Evolutionary conservation across 2,113 vertebrate species (phyloP).

Genomic region (Nannobrachium achirus): DNA sequence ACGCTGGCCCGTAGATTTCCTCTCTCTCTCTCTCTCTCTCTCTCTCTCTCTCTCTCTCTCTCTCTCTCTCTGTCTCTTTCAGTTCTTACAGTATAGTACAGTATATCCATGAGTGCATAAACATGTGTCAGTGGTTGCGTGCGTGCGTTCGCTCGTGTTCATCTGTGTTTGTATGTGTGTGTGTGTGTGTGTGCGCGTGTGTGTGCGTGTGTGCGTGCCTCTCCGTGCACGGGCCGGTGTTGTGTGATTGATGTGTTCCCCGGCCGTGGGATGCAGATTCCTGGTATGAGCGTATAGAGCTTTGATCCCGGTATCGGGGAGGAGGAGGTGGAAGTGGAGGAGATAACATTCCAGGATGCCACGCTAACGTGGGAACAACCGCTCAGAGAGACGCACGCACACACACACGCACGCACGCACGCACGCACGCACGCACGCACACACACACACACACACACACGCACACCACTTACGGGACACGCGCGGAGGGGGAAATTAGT

Average conservation of each 20-base stretch:
- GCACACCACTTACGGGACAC: not conserved
- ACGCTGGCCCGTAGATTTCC: too few relatives aligned
- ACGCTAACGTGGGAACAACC: slow-evolving; percentile 53
- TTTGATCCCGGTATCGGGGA: slow-evolving; percentile 71
- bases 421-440: not conserved
- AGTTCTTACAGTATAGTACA: too few relatives aligned
- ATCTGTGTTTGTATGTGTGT: slow-evolving; percentile 2
- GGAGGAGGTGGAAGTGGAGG: slow-evolving; percentile 67
- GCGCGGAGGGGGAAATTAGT: too few relatives aligned
- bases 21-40: slow-evolving; percentile 28
- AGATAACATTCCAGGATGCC: slow-evolving; percentile 76
- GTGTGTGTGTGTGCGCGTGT: not conserved
- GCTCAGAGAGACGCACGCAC: slow-evolving; percentile 49
- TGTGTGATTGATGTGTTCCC: slow-evolving; percentile 73
- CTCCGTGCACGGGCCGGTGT: slow-evolving; percentile 43
- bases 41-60: slow-evolving; percentile 5
- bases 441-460: too few relatives aligned
- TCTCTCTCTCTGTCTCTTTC: not conserved
- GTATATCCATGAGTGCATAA: too few relatives aligned
- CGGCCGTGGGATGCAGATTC: slow-evolving; percentile 69
- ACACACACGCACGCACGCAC: too few relatives aligned
- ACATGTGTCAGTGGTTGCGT: too few relatives aligned
- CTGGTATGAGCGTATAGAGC: too few relatives aligned
- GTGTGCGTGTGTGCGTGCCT: not conserved
- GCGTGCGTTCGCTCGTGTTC: not conserved